Evolutionary conservation across 2,797 vertebrate genomes (phyloP).

Genomic region (Clarias platycephalus): DNA sequence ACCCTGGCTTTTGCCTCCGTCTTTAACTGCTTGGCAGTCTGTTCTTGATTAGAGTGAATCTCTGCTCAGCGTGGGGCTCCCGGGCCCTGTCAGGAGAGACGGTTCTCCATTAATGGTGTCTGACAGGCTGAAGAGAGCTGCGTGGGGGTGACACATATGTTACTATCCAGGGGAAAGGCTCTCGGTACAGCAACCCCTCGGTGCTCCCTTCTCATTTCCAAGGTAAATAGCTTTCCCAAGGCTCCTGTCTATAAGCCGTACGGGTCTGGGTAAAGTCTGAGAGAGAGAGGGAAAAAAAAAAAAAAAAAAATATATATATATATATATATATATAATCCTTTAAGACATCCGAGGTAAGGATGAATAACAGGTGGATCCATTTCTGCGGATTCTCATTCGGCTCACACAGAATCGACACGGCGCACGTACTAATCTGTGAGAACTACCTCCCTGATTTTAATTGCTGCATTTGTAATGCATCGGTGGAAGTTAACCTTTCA

Average conservation of each 20-base stretch:
- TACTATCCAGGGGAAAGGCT: slow-evolving; percentile 63
- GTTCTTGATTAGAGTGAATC: slow-evolving; percentile 70
- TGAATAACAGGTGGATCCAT: slow-evolving; percentile 37
- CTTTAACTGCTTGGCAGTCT: slow-evolving; percentile 74
- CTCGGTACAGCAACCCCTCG: slow-evolving; percentile 52
- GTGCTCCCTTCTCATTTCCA: slow-evolving; percentile 48
- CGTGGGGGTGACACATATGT: slow-evolving; percentile 72
- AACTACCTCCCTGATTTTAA: slow-evolving; percentile 61
- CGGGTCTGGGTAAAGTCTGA: slow-evolving; percentile 23
- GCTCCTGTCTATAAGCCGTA: slow-evolving; percentile 20
- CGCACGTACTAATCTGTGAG: slow-evolving; percentile 38
- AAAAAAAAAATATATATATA: too few relatives aligned
- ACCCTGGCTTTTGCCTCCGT: slow-evolving; percentile 56
- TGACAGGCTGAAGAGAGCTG: slow-evolving; percentile 72
- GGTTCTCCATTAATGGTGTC: slow-evolving; percentile 72
- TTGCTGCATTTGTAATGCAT: slow-evolving; percentile 63
- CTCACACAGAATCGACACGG: slow-evolving; percentile 21
- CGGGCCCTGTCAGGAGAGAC: slow-evolving; percentile 67
- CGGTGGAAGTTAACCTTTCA: slow-evolving; percentile 52
- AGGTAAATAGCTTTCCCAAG: slow-evolving; percentile 34
- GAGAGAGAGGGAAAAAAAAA: not conserved
- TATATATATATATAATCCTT: not conserved
- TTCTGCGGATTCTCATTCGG: slow-evolving; percentile 39
- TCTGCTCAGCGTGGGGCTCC: slow-evolving; percentile 67
- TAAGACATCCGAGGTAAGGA: slow-evolving; percentile 4